Conservation (phyloP, 2,888 invertebrate genomes). For the Melieria picta region DNA sequence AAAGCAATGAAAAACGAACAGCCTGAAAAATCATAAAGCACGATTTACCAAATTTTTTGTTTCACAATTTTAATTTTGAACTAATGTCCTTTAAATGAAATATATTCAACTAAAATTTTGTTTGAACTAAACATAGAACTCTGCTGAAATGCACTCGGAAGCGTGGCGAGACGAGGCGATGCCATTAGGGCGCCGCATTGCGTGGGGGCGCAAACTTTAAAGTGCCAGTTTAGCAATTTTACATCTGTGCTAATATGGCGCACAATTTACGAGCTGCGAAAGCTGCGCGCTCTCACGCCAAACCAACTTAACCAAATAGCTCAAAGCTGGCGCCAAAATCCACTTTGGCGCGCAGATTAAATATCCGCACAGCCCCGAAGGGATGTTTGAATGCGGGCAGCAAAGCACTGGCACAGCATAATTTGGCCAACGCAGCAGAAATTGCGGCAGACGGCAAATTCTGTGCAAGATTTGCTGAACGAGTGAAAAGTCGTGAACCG, state of each 20-base stretch:
- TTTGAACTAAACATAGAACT: too few relatives aligned
- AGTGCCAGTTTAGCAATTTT: constrained; percentile 16
- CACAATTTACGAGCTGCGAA: constrained; percentile 22
- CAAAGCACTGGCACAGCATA: background rate
- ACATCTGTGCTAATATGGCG: background rate
- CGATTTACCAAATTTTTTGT: too few relatives aligned
- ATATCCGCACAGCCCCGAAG: constrained; percentile 12
- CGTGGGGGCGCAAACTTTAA: background rate
- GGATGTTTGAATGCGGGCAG: background rate
- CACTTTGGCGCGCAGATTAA: constrained; percentile 27
- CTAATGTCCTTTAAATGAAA: too few relatives aligned
- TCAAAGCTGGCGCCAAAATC: constrained; percentile 4
- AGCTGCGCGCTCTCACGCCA: background rate
- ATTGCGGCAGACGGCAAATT: background rate
- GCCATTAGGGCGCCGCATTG: background rate
- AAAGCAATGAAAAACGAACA: too few relatives aligned
- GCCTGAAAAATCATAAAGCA: too few relatives aligned
- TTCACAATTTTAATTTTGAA: too few relatives aligned
- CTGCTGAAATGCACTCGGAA: too few relatives aligned
- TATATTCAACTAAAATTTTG: too few relatives aligned
- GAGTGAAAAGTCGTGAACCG: too few relatives aligned
- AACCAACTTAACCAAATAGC: background rate
- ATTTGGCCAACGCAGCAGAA: constrained; percentile 8
- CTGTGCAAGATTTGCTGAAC: too few relatives aligned
- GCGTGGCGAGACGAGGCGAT: too few relatives aligned